A percentile compares a stretch with the other conserved stretches of the same genome.
phyloP scores from a whole-genome alignment of 2,888 invertebrate genomes.

The Phasia obesa region DNA sequence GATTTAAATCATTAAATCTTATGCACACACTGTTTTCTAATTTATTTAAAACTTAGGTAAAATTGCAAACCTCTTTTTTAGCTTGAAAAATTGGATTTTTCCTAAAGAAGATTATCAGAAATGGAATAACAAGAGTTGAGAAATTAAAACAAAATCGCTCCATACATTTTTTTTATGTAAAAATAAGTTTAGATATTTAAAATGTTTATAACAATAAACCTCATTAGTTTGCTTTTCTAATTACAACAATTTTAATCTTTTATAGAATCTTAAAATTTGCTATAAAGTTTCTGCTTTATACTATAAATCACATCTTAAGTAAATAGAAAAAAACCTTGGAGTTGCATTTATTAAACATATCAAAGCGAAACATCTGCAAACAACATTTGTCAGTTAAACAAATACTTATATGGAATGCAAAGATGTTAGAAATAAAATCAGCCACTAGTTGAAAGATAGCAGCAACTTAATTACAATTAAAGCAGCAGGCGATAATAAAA shows the following conservation, averaged over 20 bases:
- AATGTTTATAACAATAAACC: too few species aligned
- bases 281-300: conserved; percentile 1
- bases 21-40: too few species aligned
- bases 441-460: not conserved
- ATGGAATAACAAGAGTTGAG: too few species aligned
- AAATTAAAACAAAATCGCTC: too few species aligned
- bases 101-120: too few species aligned
- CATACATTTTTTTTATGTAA: too few species aligned
- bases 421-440: conserved; percentile 6
- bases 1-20: too few species aligned
- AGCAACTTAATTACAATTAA: not conserved
- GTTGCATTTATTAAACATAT: conserved; percentile 43
- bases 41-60: too few species aligned
- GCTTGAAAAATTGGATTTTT: too few species aligned
- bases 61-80: too few species aligned
- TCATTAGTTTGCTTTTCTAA: not conserved
- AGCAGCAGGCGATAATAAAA: conserved; percentile 9
- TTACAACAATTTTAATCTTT: not conserved
- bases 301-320: not conserved
- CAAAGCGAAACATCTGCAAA: conserved; percentile 46
- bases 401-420: conserved; percentile 24
- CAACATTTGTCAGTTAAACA: conserved; percentile 38
- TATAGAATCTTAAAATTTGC: not conserved
- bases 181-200: too few species aligned
- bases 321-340: conserved; percentile 44